Evolutionary conservation across 2,797 vertebrate species (phyloP).

Genomic region (Gadopsis marmoratus): DNA sequence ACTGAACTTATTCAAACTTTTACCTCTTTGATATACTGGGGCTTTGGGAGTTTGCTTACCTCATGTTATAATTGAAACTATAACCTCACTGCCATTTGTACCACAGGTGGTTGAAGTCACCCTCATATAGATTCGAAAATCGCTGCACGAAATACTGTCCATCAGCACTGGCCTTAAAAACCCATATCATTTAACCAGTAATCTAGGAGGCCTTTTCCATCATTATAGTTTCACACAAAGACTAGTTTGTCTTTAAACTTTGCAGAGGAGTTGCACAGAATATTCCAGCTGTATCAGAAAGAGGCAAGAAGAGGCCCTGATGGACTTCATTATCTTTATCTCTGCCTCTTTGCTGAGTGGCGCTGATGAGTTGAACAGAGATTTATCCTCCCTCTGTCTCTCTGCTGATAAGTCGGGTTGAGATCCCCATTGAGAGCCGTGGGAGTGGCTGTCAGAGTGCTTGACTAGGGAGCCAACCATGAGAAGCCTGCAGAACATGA

Average conservation of each 20-base stretch:
- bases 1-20: too few relatives aligned
- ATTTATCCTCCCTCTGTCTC: slow-evolving; percentile 47
- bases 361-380: slow-evolving; percentile 63
- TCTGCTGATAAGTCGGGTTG: slow-evolving; percentile 52
- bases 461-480: slow-evolving; percentile 56
- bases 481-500: slow-evolving; percentile 62
- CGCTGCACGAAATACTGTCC: background rate
- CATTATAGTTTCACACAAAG: slow-evolving; percentile 24
- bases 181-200: background rate
- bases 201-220: slow-evolving; percentile 8
- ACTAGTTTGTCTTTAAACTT: slow-evolving; percentile 41
- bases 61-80: background rate
- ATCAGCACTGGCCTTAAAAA: slow-evolving; percentile 6
- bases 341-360: slow-evolving; percentile 57
- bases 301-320: slow-evolving; percentile 59
- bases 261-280: slow-evolving; percentile 11
- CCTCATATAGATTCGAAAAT: background rate
- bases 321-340: slow-evolving; percentile 73
- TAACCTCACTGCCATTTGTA: background rate
- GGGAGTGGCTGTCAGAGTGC: slow-evolving; percentile 73
- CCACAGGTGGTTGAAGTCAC: background rate
- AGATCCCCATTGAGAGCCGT: slow-evolving; percentile 61
- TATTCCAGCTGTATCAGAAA: slow-evolving; percentile 34
- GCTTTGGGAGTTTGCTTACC: background rate
- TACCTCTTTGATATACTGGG: too few relatives aligned